Base-by-base conservation (phyloP, 2,888 invertebrate genomes). In the Polymixis flavicincta region DNA sequence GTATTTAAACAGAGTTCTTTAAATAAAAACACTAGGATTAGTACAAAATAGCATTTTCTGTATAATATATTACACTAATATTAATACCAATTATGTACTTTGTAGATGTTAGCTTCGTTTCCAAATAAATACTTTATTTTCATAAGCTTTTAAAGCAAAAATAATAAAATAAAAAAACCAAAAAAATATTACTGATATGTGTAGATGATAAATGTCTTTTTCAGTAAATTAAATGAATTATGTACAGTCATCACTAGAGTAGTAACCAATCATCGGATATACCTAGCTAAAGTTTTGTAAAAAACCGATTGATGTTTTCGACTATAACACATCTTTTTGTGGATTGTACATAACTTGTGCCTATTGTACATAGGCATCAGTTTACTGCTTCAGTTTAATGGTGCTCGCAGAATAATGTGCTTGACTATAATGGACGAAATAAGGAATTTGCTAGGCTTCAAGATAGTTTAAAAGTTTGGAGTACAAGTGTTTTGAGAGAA, bases 1-100 rank as follows among this genome's bases (percentile, higher is more conserved):
- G 59, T 83, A 74, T 69, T 61, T n/a, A 54, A 71, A 72, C 50
- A 68, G 22, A 76, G 11, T 79, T 65, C 25, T 71, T 65, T 48
- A 70, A 72, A 70, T 75, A 66, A 61, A 60, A 74, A 67, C 60
- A 60, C 61, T 82, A 86, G 85, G 32, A 71, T 87, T 85, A 87
- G 80, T 82, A 80, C 76, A 85, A 85, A 83, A 81, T 81, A 68
- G 82, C 66, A 84, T 84, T 84, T 82, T 73, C 63, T 81, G 55
- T 73, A 45, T 70, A 76, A 52, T 72, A 48, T 71, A 67, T 73
- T 81, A 28, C 69, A 76, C 63, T 73, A 66, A 55, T 69, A 59
- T 55, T 60, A 54, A 52, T 32, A 75, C 45, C 13, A 65, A 64
- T 68, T 61, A n/a, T n/a, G n/a, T n/a, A 68, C 67, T 60, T 73